Percentiles rank a stretch among this genome's conserved stretches.
These are phyloP conservation scores for Podilymbus podiceps DNA, from an alignment of 2,113 vertebrate genomes.

Conservation along the genomic window DNA sequence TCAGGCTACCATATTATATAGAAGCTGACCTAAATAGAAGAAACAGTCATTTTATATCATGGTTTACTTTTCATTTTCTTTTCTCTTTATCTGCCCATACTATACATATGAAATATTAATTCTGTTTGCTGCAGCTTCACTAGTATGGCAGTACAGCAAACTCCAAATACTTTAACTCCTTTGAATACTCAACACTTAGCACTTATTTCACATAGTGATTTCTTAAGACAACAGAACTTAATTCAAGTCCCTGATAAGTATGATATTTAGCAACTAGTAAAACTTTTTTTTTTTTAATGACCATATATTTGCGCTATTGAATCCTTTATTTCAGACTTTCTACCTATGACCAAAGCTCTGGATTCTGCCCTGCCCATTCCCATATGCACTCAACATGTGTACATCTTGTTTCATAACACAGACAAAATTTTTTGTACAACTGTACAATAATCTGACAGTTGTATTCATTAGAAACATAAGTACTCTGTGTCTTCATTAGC, in stretches of 20 bases:
- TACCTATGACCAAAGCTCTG: not conserved
- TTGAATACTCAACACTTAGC: not conserved
- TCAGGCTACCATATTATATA: not conserved
- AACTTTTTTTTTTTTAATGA: not conserved
- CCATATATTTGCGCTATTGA: not conserved
- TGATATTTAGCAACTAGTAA: not conserved
- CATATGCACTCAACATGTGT: not conserved
- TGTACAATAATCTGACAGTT: not conserved
- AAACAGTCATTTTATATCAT: not conserved
- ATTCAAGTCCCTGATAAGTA: not conserved
- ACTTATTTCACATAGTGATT: not conserved
- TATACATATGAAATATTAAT: not conserved
- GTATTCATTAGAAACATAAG: not conserved
- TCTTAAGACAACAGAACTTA: not conserved
- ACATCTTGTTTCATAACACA: not conserved
- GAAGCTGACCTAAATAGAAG: not conserved
- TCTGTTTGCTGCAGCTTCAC: not conserved
- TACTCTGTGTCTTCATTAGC: not conserved
- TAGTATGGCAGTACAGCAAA: not conserved
- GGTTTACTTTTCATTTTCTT: not conserved
- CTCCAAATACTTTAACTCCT: not conserved
- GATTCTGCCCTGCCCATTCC: not conserved
- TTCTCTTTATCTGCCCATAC: not conserved
- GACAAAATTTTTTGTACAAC: not conserved
- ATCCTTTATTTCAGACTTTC: not conserved